Evolutionary conservation across 2,888 invertebrate species (phyloP).

Genomic region (Tanytarsus gracilentus): DNA sequence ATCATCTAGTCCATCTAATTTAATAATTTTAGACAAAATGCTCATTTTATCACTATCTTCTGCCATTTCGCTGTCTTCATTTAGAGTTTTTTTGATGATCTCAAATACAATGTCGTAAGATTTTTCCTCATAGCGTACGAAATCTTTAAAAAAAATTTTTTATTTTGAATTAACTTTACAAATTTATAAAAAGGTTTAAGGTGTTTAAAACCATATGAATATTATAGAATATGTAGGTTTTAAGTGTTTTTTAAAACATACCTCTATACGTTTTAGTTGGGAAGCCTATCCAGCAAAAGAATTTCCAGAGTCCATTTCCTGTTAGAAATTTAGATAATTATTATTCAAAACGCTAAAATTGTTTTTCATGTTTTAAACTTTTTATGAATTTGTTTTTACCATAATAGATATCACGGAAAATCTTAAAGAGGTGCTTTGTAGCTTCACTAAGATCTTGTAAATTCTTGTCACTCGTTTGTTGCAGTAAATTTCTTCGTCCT

Average conservation of each 20-base stretch:
- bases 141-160: conserved; percentile 62
- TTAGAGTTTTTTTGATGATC: conserved; percentile 60
- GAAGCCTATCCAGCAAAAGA: too few relatives aligned
- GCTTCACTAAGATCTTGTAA: conserved; percentile 59
- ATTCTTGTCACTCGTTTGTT: conserved; percentile 46
- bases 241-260: too few relatives aligned
- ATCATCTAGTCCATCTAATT: conserved; percentile 61
- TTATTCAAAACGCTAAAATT: background rate
- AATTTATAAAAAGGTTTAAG: too few relatives aligned
- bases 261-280: conserved; percentile 60
- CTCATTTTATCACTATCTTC: conserved; percentile 54
- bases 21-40: conserved; percentile 66
- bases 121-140: conserved; percentile 64
- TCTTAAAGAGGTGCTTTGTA: conserved; percentile 66
- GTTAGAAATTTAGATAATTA: background rate
- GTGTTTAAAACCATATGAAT: too few relatives aligned
- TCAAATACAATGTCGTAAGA: conserved; percentile 75
- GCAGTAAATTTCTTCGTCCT: conserved; percentile 57
- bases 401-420: conserved; percentile 71
- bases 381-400: conserved; percentile 45
- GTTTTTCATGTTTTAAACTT: background rate
- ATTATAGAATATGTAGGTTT: too few relatives aligned
- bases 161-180: too few relatives aligned
- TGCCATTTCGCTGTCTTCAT: conserved; percentile 44
- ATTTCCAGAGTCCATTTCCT: conserved; percentile 62